phyloP scores from a whole-genome alignment of 2,113 vertebrate species.

The Rynchops niger region DNA sequence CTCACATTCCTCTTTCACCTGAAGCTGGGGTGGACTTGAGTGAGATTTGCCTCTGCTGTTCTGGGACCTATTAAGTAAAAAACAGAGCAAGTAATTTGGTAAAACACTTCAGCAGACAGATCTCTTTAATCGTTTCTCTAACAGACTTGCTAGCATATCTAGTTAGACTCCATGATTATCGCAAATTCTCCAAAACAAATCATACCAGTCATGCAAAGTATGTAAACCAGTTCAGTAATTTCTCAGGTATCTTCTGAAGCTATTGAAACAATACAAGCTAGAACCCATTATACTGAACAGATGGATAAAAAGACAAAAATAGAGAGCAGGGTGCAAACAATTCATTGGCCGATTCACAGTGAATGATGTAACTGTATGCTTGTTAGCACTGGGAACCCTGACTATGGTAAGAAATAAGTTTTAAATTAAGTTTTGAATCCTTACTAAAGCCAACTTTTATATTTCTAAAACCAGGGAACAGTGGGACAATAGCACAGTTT shows the following conservation, averaged over 20 bases:
- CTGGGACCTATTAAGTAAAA: conserved; percentile 80
- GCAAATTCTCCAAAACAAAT: not conserved
- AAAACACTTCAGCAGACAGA: not conserved
- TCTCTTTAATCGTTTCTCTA: not conserved
- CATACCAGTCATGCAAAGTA: not conserved
- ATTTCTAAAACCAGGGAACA: not conserved
- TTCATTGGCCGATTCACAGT: not conserved
- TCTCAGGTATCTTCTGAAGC: not conserved
- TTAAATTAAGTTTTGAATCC: not conserved
- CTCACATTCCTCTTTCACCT: conserved; percentile 94
- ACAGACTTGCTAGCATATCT: not conserved
- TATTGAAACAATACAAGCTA: not conserved
- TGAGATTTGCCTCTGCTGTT: conserved; percentile 93
- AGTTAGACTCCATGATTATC: not conserved
- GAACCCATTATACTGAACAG: not conserved
- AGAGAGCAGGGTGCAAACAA: not conserved
- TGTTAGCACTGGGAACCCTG: not conserved
- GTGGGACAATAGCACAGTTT: not conserved
- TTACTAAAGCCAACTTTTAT: not conserved
- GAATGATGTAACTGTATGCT: not conserved
- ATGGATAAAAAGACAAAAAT: not conserved
- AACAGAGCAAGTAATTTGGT: not conserved
- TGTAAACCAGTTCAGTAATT: not conserved
- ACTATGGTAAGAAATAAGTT: not conserved
- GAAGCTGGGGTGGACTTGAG: conserved; percentile 89